phyloP scores from a whole-genome alignment of 2,888 invertebrate species.

The Sinodicranocentrus sp. region DNA sequence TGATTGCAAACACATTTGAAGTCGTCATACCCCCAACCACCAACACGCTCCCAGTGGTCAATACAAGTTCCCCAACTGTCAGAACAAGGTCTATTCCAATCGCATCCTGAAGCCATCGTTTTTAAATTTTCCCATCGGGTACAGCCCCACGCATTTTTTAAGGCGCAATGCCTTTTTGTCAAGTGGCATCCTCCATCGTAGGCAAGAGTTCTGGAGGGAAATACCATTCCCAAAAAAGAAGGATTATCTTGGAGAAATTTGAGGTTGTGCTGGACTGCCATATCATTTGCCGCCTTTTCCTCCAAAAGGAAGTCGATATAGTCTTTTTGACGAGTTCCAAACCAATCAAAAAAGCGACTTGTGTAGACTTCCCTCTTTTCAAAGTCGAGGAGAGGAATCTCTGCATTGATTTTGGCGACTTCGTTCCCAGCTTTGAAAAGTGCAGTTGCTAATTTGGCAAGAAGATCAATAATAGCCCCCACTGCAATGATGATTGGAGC shows the following conservation, averaged over 20 bases:
- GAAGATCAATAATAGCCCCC: constrained; percentile 34
- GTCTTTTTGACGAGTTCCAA: constrained; percentile 26
- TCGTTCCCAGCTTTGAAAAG: constrained; percentile 53
- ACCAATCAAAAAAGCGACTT: constrained; percentile 13
- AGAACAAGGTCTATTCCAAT: constrained; percentile 23
- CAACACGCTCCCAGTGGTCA: background rate
- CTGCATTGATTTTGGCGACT: constrained; percentile 34
- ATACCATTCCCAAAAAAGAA: constrained; percentile 24
- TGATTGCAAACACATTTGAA: background rate
- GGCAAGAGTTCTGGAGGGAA: constrained; percentile 40
- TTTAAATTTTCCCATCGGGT: background rate
- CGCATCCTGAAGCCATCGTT: constrained; percentile 1
- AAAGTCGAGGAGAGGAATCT: constrained; percentile 40
- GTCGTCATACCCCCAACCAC: background rate
- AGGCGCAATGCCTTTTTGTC: background rate
- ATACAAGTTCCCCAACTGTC: background rate
- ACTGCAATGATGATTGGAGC: constrained; percentile 43
- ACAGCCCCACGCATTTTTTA: background rate
- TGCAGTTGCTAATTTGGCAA: background rate
- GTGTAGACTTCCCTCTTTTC: constrained; percentile 31
- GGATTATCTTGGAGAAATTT: constrained; percentile 46
- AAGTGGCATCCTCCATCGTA: constrained; percentile 30
- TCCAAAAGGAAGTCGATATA: constrained; percentile 50
- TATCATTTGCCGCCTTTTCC: constrained; percentile 44
- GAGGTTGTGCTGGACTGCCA: constrained; percentile 26